These are phyloP conservation scores for Acleris holmiana DNA, from an alignment of 2,888 invertebrate genomes.

Conservation along the genomic window DNA sequence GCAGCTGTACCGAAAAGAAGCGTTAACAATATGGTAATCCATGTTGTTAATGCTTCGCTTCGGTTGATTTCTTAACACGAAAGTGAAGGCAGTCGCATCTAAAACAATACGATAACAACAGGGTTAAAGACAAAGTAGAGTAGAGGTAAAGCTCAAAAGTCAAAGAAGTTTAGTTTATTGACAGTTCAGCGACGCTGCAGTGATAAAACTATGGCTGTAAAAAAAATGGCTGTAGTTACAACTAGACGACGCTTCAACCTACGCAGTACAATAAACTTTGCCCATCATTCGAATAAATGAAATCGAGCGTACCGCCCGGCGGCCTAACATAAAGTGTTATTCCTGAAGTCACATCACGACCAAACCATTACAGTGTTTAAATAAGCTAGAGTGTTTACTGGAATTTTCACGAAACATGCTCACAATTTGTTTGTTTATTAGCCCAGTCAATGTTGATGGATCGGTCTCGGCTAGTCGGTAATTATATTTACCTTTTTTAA, in stretches of 20 bases:
- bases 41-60: too few relatives aligned
- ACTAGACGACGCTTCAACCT: too few relatives aligned
- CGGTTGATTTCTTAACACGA: too few relatives aligned
- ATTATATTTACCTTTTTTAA: constrained; percentile 12
- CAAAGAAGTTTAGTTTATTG: too few relatives aligned
- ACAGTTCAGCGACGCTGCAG: too few relatives aligned
- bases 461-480: constrained; percentile 4
- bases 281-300: not conserved
- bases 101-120: too few relatives aligned
- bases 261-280: constrained; percentile 1
- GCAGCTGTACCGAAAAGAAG: too few relatives aligned
- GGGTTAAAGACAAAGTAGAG: too few relatives aligned
- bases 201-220: not conserved
- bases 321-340: not conserved
- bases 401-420: not conserved
- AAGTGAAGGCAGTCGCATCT: too few relatives aligned
- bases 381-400: not conserved
- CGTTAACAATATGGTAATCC: too few relatives aligned
- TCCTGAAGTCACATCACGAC: not conserved
- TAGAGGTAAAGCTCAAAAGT: too few relatives aligned
- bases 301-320: not conserved
- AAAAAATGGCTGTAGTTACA: not conserved
- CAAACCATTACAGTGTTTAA: not conserved
- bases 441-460: constrained; percentile 16
- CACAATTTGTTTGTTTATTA: constrained; percentile 24